These are phyloP conservation scores for Julus scanicus DNA, from an alignment of 2,888 invertebrate genomes.

Conservation along the genomic window DNA sequence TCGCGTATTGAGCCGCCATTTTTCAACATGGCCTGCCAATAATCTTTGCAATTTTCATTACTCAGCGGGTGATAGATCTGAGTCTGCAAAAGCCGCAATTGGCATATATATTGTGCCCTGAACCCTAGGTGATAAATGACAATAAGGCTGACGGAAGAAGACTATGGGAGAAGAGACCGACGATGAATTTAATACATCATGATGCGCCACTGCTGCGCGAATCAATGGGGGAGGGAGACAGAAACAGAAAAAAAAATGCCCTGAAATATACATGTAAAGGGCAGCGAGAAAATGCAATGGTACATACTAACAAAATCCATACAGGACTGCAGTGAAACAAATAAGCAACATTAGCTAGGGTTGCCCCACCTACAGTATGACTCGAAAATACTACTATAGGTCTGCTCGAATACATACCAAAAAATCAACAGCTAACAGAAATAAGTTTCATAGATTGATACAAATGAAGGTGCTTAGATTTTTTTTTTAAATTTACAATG, in stretches of 20 bases:
- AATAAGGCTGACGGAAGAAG: slow-evolving; percentile 47
- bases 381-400: too few species aligned
- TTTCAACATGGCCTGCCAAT: slow-evolving; percentile 40
- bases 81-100: slow-evolving; percentile 45
- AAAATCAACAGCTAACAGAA: too few species aligned
- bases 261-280: slow-evolving; percentile 5
- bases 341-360: background rate
- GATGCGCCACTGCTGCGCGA: slow-evolving; percentile 31
- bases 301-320: slow-evolving; percentile 15
- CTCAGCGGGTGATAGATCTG: slow-evolving; percentile 45
- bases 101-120: slow-evolving; percentile 44
- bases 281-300: background rate
- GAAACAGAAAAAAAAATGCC: background rate
- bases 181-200: slow-evolving; percentile 47
- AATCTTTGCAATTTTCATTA: slow-evolving; percentile 47
- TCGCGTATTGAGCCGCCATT: background rate
- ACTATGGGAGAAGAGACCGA: slow-evolving; percentile 25
- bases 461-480: too few species aligned
- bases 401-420: too few species aligned
- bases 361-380: background rate
- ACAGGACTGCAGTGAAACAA: background rate
- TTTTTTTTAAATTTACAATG: too few species aligned
- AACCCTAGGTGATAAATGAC: slow-evolving; percentile 45
- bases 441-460: too few species aligned
- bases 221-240: slow-evolving; percentile 2